Conservation (phyloP, 2,888 invertebrate species). For the Hemithea aestivaria region DNA sequence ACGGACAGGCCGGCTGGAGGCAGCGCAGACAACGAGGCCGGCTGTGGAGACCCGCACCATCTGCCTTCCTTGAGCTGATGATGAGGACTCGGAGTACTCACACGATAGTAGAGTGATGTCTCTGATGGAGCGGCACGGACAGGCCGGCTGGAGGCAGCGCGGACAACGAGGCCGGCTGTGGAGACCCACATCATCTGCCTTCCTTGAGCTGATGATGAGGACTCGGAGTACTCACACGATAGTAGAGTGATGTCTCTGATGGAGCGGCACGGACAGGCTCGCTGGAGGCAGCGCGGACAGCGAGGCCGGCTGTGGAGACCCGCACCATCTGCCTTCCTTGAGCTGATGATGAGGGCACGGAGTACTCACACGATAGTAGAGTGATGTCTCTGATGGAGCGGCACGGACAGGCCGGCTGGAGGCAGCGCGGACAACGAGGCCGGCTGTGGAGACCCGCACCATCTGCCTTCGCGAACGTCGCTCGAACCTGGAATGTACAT, state of each 20-base stretch:
- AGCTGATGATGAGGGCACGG: not conserved
- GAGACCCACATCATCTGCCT: slow-evolving; percentile 54
- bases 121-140: slow-evolving; percentile 60
- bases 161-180: slow-evolving; percentile 80
- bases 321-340: not conserved
- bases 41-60: slow-evolving; percentile 80
- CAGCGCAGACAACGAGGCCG: slow-evolving; percentile 80
- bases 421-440: slow-evolving; percentile 81
- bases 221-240: slow-evolving; percentile 56
- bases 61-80: not conserved
- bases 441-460: slow-evolving; percentile 81
- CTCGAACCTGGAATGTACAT: slow-evolving; percentile 58
- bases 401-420: slow-evolving; percentile 56
- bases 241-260: slow-evolving; percentile 69
- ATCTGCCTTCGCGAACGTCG: slow-evolving; percentile 69
- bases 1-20: slow-evolving; percentile 64
- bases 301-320: slow-evolving; percentile 82
- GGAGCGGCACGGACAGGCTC: slow-evolving; percentile 57
- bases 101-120: slow-evolving; percentile 71
- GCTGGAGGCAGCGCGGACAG: slow-evolving; percentile 79
- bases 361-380: slow-evolving; percentile 68
- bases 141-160: slow-evolving; percentile 74
- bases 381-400: slow-evolving; percentile 67
- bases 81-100: slow-evolving; percentile 45
- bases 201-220: not conserved